A percentile compares a stretch with the other conserved stretches of the same genome.
Evolutionary conservation across 1,140 invertebrate species (phyloP).

Genomic region (Leptopilina boulardi): DNA sequence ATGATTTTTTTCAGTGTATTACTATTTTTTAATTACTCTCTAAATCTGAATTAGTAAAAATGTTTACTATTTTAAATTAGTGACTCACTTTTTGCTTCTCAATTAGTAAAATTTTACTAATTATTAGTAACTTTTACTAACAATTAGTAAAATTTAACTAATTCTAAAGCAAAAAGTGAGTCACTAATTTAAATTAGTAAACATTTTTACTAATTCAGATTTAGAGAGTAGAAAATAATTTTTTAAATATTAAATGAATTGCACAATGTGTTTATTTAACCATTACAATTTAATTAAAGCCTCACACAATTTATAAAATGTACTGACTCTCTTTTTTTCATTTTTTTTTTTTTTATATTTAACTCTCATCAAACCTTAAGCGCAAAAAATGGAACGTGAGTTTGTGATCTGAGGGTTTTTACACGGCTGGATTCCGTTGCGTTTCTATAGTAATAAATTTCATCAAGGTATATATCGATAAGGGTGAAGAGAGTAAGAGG

Average conservation of each 20-base stretch:
- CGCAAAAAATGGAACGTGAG: constrained; percentile 37
- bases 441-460: constrained; percentile 43
- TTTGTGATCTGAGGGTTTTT: constrained; percentile 14
- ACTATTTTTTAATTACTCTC: too few relatives aligned
- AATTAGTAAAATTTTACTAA: too few relatives aligned
- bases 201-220: too few relatives aligned
- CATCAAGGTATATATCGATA: constrained; percentile 26
- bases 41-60: too few relatives aligned
- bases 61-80: too few relatives aligned
- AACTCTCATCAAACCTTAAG: constrained; percentile 27
- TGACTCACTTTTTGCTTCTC: too few relatives aligned
- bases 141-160: too few relatives aligned
- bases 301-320: background rate
- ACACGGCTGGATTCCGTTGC: constrained; percentile 30
- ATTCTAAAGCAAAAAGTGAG: too few relatives aligned
- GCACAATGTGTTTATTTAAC: background rate
- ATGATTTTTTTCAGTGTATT: too few relatives aligned
- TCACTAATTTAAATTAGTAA: too few relatives aligned
- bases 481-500: background rate
- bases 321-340: background rate
- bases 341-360: background rate
- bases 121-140: too few relatives aligned
- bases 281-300: constrained; percentile 4
- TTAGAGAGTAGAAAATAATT: background rate
- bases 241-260: too few relatives aligned